Conservation (phyloP, 2,888 invertebrate genomes). For the Philhelius pedissequus region DNA sequence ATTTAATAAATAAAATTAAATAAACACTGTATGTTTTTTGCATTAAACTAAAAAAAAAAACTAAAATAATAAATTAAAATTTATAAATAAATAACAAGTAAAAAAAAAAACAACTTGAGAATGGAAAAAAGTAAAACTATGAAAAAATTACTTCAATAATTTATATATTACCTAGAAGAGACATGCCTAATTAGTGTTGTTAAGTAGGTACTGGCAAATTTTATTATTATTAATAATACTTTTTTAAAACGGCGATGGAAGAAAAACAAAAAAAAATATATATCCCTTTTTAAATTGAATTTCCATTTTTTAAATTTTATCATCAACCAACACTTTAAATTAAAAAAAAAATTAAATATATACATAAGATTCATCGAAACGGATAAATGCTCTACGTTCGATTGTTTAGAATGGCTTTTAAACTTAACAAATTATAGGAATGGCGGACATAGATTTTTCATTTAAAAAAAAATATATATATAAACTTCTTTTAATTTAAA, state of each 20-base stretch:
- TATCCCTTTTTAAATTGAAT: background rate
- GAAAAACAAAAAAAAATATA: background rate
- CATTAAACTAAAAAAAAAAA: conserved; percentile 29
- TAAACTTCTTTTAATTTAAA: conserved; percentile 1
- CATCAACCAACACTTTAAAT: conserved; percentile 6
- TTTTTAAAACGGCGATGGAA: conserved; percentile 46
- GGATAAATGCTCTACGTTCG: background rate
- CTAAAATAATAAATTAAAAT: conserved; percentile 7
- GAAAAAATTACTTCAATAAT: conserved; percentile 10
- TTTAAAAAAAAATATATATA: background rate
- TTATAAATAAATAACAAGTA: no score
- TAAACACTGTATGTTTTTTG: conserved; percentile 55
- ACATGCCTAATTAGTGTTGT: conserved; percentile 67
- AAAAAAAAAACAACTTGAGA: conserved; percentile 7
- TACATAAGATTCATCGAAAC: conserved; percentile 29
- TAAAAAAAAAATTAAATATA: background rate
- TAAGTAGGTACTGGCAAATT: conserved; percentile 64
- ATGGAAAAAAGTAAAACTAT: conserved; percentile 31
- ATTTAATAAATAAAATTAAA: conserved; percentile 24
- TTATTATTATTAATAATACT: conserved; percentile 20
- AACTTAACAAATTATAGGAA: conserved; percentile 9
- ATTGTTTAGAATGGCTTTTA: conserved; percentile 31
- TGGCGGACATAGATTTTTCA: conserved; percentile 12
- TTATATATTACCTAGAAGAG: conserved; percentile 51
- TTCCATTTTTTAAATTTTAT: background rate